Evolutionary conservation across 2,888 invertebrate species (phyloP).

Genomic region (Cheilosia vulpina): DNA sequence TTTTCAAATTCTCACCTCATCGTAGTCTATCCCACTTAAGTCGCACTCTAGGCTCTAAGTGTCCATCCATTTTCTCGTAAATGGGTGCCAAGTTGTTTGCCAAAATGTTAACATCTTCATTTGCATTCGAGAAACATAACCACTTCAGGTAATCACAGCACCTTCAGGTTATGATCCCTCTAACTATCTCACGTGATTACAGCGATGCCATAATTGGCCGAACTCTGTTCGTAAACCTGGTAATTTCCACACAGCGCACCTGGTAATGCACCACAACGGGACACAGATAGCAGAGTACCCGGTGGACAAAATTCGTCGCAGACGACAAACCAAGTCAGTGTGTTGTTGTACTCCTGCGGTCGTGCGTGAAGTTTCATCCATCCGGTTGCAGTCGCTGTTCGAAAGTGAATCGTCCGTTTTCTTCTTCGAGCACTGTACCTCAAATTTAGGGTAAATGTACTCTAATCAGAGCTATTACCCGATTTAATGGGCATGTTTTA

Average conservation of each 20-base stretch:
- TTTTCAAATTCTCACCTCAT: conserved; percentile 38
- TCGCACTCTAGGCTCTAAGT: conserved; percentile 22
- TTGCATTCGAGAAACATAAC: conserved; percentile 35
- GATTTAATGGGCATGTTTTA: conserved; percentile 62
- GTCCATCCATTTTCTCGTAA: conserved; percentile 32
- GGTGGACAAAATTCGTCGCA: conserved; percentile 15
- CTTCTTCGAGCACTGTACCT: conserved; percentile 21
- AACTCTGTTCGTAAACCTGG: not conserved
- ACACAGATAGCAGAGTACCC: not conserved
- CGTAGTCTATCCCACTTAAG: conserved; percentile 5
- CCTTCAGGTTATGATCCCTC: conserved; percentile 34
- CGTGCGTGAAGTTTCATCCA: conserved; percentile 72
- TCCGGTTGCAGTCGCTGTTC: conserved; percentile 31
- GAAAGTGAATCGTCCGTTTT: conserved; percentile 47
- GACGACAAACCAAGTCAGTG: conserved; percentile 34
- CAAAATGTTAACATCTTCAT: conserved; percentile 61
- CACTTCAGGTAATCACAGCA: conserved; percentile 30
- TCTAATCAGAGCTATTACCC: conserved; percentile 54
- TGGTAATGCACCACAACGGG: conserved; percentile 4
- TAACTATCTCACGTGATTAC: conserved; percentile 38
- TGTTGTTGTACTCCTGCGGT: conserved; percentile 40
- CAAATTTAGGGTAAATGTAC: conserved; percentile 38
- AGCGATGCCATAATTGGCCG: conserved; percentile 34
- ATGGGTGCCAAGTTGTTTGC: conserved; percentile 50
- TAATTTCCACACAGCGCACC: conserved; percentile 19